Evolutionary conservation across 1,140 invertebrate genomes (phyloP).

Genomic region (Nasonia longicornis): DNA sequence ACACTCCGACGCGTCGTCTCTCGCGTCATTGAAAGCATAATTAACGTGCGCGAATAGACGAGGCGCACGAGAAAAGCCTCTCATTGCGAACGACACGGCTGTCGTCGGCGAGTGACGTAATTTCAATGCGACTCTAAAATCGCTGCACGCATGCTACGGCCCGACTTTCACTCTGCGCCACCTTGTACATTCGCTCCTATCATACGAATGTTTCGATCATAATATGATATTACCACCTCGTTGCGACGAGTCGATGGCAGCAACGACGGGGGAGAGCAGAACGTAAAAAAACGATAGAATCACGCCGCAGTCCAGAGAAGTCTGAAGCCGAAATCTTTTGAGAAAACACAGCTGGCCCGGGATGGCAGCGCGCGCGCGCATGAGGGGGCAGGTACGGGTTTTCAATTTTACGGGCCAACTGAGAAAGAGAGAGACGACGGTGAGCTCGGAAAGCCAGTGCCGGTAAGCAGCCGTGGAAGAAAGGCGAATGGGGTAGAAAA

Average conservation of each 20-base stretch:
- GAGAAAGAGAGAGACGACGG: background rate
- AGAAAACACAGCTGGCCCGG: constrained; percentile 65
- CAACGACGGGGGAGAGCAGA: background rate
- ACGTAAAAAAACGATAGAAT: background rate
- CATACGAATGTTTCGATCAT: too few relatives aligned
- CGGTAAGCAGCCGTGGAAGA: constrained; percentile 13
- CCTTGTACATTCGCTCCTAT: too few relatives aligned
- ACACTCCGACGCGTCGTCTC: background rate
- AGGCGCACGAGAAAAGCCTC: background rate
- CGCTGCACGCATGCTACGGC: too few relatives aligned
- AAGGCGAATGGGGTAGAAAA: constrained; percentile 33
- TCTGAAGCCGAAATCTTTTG: constrained; percentile 62
- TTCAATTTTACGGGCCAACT: constrained; percentile 40
- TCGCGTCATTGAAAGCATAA: constrained; percentile 1
- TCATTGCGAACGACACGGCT: background rate
- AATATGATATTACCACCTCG: too few relatives aligned
- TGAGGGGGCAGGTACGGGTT: constrained; percentile 37
- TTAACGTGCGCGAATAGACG: background rate
- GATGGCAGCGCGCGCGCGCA: background rate
- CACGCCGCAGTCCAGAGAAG: constrained; percentile 38
- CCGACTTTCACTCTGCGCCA: too few relatives aligned
- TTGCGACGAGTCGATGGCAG: background rate
- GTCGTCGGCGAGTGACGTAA: background rate
- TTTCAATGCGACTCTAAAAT: constrained; percentile 1
- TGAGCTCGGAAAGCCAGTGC: background rate